phyloP scores from a whole-genome alignment of 2,797 vertebrate genomes.

The Pogonophryne albipinna region DNA sequence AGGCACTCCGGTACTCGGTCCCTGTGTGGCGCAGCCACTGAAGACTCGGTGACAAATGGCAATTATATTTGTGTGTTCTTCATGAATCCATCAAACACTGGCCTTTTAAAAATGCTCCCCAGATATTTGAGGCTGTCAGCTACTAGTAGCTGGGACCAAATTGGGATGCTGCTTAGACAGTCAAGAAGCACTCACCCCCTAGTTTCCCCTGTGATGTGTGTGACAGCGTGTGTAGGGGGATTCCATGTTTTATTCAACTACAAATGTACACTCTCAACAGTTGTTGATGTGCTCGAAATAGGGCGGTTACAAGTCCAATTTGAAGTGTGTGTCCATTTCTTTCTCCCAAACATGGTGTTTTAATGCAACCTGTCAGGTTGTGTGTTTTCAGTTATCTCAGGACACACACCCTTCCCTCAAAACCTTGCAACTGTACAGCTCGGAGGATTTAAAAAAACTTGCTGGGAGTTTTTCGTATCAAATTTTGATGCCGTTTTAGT shows the following conservation, averaged over 20 bases:
- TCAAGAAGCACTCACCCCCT: slow-evolving; percentile 86
- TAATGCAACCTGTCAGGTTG: slow-evolving; percentile 77
- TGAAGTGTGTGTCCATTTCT: slow-evolving; percentile 61
- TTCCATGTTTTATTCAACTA: slow-evolving; percentile 91
- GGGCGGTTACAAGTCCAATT: slow-evolving; percentile 86
- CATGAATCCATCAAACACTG: slow-evolving; percentile 91
- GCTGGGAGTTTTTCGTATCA: slow-evolving; percentile 56
- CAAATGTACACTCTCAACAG: slow-evolving; percentile 89
- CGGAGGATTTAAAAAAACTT: slow-evolving; percentile 55
- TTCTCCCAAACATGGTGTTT: slow-evolving; percentile 67
- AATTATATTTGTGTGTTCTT: slow-evolving; percentile 93
- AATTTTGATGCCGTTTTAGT: slow-evolving; percentile 53
- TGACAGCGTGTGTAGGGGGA: slow-evolving; percentile 89
- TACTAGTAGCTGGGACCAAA: slow-evolving; percentile 86
- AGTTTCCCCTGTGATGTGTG: slow-evolving; percentile 88
- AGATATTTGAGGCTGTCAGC: slow-evolving; percentile 89
- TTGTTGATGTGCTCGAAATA: slow-evolving; percentile 87
- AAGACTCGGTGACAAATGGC: slow-evolving; percentile 90
- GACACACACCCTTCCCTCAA: slow-evolving; percentile 36
- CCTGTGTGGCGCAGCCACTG: slow-evolving; percentile 82
- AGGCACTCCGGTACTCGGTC: slow-evolving; percentile 70
- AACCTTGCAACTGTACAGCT: slow-evolving; percentile 39
- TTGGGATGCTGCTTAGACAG: slow-evolving; percentile 90
- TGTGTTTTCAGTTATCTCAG: slow-evolving; percentile 66
- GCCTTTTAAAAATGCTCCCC: slow-evolving; percentile 92